A percentile compares a stretch with the other conserved stretches of the same genome.
Evolutionary conservation across 2,113 vertebrate species (phyloP).

Genomic region (Proterorhinus semilunaris): DNA sequence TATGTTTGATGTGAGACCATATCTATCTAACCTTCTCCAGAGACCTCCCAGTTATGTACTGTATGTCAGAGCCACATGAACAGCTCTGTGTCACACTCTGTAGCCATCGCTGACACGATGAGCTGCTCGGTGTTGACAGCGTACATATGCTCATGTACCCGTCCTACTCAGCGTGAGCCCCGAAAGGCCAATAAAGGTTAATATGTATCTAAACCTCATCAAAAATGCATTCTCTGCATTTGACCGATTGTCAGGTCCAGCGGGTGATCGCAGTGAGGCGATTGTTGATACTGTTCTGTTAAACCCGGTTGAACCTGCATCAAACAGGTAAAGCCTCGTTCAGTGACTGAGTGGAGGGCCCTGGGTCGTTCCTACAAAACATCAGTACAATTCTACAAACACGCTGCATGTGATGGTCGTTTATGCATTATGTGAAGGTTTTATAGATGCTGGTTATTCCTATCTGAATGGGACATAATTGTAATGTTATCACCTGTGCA

Average conservation of each 20-base stretch:
- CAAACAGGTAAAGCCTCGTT: too few relatives aligned
- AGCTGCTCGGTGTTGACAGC: neutral
- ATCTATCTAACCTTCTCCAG: slow-evolving; percentile 37
- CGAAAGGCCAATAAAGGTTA: neutral
- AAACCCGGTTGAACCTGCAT: too few relatives aligned
- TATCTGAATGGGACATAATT: neutral
- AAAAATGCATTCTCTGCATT: too few relatives aligned
- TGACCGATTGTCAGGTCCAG: slow-evolving; percentile 2
- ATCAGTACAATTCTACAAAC: slow-evolving; percentile 61
- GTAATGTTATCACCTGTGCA: slow-evolving; percentile 14
- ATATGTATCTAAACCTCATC: neutral
- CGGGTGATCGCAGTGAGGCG: too few relatives aligned
- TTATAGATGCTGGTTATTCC: neutral
- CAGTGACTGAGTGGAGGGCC: slow-evolving; percentile 10
- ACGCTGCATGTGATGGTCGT: neutral
- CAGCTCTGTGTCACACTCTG: slow-evolving; percentile 23
- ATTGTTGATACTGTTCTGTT: too few relatives aligned
- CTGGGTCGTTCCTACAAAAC: slow-evolving; percentile 57
- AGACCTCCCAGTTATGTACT: slow-evolving; percentile 25
- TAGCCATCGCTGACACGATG: slow-evolving; percentile 18
- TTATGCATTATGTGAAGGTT: neutral
- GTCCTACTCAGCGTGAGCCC: too few relatives aligned
- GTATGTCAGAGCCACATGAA: slow-evolving; percentile 24
- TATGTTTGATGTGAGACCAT: slow-evolving; percentile 39
- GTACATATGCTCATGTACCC: neutral